phyloP scores from a whole-genome alignment of 2,888 invertebrate species.

The Epirrhoe alternata region DNA sequence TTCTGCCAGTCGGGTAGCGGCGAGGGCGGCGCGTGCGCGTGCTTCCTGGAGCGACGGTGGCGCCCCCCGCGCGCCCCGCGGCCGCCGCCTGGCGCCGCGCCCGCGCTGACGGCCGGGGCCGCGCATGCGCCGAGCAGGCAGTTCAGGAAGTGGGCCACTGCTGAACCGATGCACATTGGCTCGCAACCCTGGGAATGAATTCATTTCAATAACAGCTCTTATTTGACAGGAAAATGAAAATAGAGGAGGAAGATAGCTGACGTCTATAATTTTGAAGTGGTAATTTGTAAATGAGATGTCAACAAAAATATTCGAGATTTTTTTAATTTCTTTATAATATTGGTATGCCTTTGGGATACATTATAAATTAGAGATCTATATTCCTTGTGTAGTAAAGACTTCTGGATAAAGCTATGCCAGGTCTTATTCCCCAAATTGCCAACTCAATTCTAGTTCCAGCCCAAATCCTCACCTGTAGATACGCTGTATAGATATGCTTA shows the following conservation, averaged over 20 bases:
- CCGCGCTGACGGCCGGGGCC: conserved; percentile 80
- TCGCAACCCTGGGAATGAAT: conserved; percentile 88
- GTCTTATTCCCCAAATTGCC: too few species aligned
- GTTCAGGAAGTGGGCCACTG: conserved; percentile 98
- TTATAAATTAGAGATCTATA: too few species aligned
- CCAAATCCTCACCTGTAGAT: conserved; percentile 88
- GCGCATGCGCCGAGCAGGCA: conserved; percentile 93
- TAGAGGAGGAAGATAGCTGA: too few species aligned
- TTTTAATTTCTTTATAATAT: too few species aligned
- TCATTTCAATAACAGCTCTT: background rate
- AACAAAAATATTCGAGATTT: too few species aligned
- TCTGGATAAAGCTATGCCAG: too few species aligned
- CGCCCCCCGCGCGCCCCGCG: conserved; percentile 84
- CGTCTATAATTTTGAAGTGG: too few species aligned
- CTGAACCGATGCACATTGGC: conserved; percentile 94
- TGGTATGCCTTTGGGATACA: too few species aligned
- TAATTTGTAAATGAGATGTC: too few species aligned
- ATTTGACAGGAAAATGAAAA: too few species aligned
- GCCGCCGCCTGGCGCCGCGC: conserved; percentile 76
- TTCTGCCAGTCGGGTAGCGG: conserved; percentile 90
- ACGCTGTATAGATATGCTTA: conserved; percentile 96
- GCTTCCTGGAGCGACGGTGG: conserved; percentile 61
- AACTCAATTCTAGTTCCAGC: background rate
- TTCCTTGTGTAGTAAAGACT: too few species aligned
- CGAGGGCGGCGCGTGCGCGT: conserved; percentile 50